A percentile compares a stretch with the other conserved stretches of the same genome.
Evolutionary conservation across 2,888 invertebrate species (phyloP).

Genomic region (Adineta ricciae): DNA sequence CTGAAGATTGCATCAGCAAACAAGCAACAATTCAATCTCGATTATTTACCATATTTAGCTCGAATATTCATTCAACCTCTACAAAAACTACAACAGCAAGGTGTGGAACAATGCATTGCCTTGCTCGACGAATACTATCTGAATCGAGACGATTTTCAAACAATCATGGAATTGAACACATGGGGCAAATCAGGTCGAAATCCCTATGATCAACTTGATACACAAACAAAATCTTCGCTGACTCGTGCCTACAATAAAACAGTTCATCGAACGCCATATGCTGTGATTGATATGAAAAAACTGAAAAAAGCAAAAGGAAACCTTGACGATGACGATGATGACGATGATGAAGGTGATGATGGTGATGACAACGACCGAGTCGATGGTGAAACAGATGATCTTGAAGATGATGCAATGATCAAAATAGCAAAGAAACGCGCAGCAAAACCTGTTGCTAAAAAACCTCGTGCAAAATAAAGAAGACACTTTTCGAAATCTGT

Average conservation of each 20-base stretch:
- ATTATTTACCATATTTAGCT: slow-evolving; percentile 72
- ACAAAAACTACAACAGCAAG: slow-evolving; percentile 59
- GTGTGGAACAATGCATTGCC: slow-evolving; percentile 61
- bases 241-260: slow-evolving; percentile 33
- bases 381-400: slow-evolving; percentile 6
- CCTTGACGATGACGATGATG: slow-evolving; percentile 25
- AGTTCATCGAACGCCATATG: slow-evolving; percentile 21
- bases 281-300: slow-evolving; percentile 29
- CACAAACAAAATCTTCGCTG: slow-evolving; percentile 31
- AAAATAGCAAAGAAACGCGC: slow-evolving; percentile 26
- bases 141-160: slow-evolving; percentile 79
- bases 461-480: not conserved
- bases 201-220: slow-evolving; percentile 29
- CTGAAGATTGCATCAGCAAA: slow-evolving; percentile 67
- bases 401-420: slow-evolving; percentile 29
- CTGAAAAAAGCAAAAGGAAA: slow-evolving; percentile 12
- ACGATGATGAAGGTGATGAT: slow-evolving; percentile 10
- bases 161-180: slow-evolving; percentile 68
- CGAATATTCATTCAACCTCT: slow-evolving; percentile 68
- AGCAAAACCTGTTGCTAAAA: not conserved
- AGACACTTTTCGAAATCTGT: not conserved
- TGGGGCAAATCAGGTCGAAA: slow-evolving; percentile 55
- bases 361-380: slow-evolving; percentile 16
- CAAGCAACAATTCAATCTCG: slow-evolving; percentile 69
- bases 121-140: slow-evolving; percentile 74